Conservation (phyloP, 2,113 vertebrate genomes). For the Ellobius talpinus region DNA sequence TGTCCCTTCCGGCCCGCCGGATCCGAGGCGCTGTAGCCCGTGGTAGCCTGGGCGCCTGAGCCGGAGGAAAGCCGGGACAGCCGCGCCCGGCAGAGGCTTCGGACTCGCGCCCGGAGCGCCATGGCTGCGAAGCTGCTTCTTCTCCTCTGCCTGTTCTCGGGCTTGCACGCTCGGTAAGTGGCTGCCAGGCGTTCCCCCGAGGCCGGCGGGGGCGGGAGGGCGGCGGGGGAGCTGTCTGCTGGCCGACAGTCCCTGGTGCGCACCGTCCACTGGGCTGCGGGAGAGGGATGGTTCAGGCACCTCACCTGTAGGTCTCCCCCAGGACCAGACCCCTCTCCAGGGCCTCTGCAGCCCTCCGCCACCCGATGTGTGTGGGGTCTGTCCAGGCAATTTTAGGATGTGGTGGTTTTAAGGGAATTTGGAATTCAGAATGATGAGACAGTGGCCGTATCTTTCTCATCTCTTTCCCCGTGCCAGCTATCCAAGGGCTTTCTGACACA, state of each 20-base stretch:
- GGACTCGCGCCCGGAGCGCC: constrained; percentile 68
- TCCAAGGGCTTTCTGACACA: not conserved
- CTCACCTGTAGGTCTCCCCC: constrained; percentile 20
- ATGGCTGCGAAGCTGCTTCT: constrained; percentile 91
- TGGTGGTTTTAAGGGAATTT: constrained; percentile 22
- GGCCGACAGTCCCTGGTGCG: not conserved
- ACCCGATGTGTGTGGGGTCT: not conserved
- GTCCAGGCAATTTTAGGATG: not conserved
- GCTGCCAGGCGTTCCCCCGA: not conserved
- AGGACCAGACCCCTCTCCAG: not conserved
- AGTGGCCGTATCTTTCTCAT: not conserved
- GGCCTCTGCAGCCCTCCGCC: not conserved
- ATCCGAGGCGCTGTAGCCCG: not conserved
- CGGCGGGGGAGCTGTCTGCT: constrained; percentile 6
- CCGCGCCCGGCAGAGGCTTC: constrained; percentile 19
- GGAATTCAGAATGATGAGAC: not conserved
- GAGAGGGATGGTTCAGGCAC: too few relatives aligned
- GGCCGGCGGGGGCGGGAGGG: constrained; percentile 4
- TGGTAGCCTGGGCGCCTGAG: not conserved
- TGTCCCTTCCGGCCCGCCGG: not conserved
- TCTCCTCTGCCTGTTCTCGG: constrained; percentile 90
- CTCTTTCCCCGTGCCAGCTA: not conserved
- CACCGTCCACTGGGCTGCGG: constrained; percentile 10
- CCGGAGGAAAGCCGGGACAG: not conserved
- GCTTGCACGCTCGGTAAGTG: constrained; percentile 93